Conservation (phyloP, 2,888 invertebrate genomes). For the Perdita meconis region DNA sequence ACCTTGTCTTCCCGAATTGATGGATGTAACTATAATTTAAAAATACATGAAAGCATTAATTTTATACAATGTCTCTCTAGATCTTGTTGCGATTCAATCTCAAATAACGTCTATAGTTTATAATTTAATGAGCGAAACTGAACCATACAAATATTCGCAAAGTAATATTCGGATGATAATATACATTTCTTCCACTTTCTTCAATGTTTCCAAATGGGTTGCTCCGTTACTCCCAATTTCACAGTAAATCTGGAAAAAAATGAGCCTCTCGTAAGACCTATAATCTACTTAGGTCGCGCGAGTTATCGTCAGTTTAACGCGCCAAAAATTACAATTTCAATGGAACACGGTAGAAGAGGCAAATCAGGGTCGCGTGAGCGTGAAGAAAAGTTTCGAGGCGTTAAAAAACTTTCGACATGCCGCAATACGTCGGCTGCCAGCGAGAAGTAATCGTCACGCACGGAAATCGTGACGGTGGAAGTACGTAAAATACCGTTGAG, state of each 20-base stretch:
- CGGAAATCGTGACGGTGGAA: slow-evolving; percentile 21
- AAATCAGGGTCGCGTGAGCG: slow-evolving; percentile 56
- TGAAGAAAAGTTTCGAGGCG: slow-evolving; percentile 57
- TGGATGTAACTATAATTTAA: too few species aligned
- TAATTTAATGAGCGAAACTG: too few species aligned
- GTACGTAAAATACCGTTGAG: slow-evolving; percentile 42
- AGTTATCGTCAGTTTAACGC: slow-evolving; percentile 12
- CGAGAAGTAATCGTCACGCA: slow-evolving; percentile 60
- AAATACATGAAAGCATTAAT: too few species aligned
- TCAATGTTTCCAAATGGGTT: not conserved
- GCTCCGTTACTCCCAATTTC: not conserved
- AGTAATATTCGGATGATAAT: too few species aligned
- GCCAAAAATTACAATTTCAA: slow-evolving; percentile 12
- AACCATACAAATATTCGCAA: too few species aligned
- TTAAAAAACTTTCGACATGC: slow-evolving; percentile 64
- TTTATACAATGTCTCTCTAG: too few species aligned
- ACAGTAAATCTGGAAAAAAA: not conserved
- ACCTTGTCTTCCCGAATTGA: too few species aligned
- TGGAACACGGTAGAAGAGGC: slow-evolving; percentile 8
- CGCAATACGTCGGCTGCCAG: slow-evolving; percentile 33
- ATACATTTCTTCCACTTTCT: not conserved
- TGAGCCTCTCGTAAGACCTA: not conserved
- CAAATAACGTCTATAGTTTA: too few species aligned
- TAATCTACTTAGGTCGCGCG: slow-evolving; percentile 2
- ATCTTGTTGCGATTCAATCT: too few species aligned